Evolutionary conservation across 1,140 invertebrate genomes (phyloP).

Genomic region (Arion vulgaris): DNA sequence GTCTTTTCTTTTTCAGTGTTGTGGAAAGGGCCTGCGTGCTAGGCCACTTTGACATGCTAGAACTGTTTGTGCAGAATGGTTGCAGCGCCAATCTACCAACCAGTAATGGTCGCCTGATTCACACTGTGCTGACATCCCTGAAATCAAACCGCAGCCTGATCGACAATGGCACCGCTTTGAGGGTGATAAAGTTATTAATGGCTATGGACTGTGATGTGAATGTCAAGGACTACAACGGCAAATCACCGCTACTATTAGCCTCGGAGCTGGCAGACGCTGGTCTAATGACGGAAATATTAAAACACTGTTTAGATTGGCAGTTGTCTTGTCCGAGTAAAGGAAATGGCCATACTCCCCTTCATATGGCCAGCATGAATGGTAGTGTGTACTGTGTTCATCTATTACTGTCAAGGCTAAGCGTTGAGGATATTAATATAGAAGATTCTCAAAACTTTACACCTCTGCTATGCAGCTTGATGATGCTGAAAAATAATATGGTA

Average conservation of each 20-base stretch:
- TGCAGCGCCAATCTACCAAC: conserved; percentile 61
- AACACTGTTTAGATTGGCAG: conserved; percentile 40
- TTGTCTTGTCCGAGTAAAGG: conserved; percentile 39
- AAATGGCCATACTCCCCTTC: conserved; percentile 51
- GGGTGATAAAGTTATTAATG: conserved; percentile 42
- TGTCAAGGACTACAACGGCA: conserved; percentile 49
- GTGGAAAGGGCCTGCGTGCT: conserved; percentile 53
- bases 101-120: conserved; percentile 53
- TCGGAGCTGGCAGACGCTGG: conserved; percentile 53
- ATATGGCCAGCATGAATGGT: conserved; percentile 56
- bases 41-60: conserved; percentile 51
- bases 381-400: conserved; percentile 53
- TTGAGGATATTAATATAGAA: not conserved
- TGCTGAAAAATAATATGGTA: conserved; percentile 9
- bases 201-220: conserved; percentile 51
- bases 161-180: conserved; percentile 44
- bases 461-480: conserved; percentile 7
- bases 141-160: conserved; percentile 46
- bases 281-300: conserved; percentile 46
- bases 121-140: conserved; percentile 50
- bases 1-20: conserved; percentile 15
- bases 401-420: conserved; percentile 39
- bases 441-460: not conserved
- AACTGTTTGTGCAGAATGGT: conserved; percentile 56
- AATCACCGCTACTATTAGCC: conserved; percentile 50